Evolutionary conservation across 2,888 invertebrate genomes (phyloP).

Genomic region (Ophonus ardosiacus): DNA sequence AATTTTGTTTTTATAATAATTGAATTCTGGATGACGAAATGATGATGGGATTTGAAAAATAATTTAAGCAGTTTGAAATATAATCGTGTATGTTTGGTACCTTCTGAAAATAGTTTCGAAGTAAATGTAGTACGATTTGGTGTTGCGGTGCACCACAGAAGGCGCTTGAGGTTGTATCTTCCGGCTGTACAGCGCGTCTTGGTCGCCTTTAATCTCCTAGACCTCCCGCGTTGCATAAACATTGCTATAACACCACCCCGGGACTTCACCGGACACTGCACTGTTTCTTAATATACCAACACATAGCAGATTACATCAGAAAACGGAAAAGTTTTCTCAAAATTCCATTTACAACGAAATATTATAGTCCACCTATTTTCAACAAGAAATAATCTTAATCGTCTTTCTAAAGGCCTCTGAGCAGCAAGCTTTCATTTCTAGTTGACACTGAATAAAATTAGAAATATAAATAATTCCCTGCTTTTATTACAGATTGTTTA

Average conservation of each 20-base stretch:
- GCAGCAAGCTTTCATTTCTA: too few relatives aligned
- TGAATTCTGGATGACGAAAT: too few relatives aligned
- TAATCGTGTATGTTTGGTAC: too few relatives aligned
- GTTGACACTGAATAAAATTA: too few relatives aligned
- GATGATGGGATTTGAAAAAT: not conserved
- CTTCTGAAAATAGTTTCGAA: not conserved
- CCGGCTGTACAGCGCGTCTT: not conserved
- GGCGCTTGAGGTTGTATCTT: constrained; percentile 39
- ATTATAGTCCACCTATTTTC: too few relatives aligned
- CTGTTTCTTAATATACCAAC: not conserved
- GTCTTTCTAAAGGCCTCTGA: too few relatives aligned
- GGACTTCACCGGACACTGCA: not conserved
- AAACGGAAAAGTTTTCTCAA: too few relatives aligned
- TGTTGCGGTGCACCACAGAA: constrained; percentile 22
- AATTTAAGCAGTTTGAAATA: not conserved
- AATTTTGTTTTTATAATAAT: too few relatives aligned
- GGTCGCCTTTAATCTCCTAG: constrained; percentile 28
- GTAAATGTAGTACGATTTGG: constrained; percentile 3
- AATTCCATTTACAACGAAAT: too few relatives aligned
- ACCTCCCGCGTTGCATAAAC: constrained; percentile 35
- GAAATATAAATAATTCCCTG: too few relatives aligned
- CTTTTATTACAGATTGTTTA: too few relatives aligned
- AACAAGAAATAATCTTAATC: too few relatives aligned
- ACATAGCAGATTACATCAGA: not conserved
- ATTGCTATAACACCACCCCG: constrained; percentile 13